phyloP scores from a whole-genome alignment of 1,140 invertebrate species.

The Papilio aristodemus region DNA sequence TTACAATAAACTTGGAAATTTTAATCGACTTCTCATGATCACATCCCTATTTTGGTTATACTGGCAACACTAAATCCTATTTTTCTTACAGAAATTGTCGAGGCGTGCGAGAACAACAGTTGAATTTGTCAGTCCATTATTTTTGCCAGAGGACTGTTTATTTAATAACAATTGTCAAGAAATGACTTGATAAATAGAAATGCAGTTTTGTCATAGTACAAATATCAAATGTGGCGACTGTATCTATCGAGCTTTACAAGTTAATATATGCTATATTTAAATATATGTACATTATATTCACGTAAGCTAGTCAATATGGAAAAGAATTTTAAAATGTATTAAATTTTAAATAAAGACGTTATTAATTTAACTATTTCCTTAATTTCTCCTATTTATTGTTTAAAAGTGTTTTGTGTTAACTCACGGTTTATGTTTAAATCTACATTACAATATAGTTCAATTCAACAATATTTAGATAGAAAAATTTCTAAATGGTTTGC shows the following conservation, averaged over 20 bases:
- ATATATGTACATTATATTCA: slow-evolving; percentile 12
- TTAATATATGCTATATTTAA: neutral
- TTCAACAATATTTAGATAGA: too few relatives aligned
- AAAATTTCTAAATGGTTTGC: too few relatives aligned
- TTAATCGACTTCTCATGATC: too few relatives aligned
- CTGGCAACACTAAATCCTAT: neutral
- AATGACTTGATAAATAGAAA: neutral
- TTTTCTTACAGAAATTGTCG: slow-evolving; percentile 60
- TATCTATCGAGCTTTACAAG: neutral
- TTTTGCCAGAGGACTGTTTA: slow-evolving; percentile 3
- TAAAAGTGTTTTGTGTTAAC: too few relatives aligned
- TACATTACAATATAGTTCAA: too few relatives aligned
- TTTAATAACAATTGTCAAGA: neutral
- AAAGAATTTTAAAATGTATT: slow-evolving; percentile 21
- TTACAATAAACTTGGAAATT: too few relatives aligned
- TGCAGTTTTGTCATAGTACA: neutral
- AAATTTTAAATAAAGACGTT: neutral
- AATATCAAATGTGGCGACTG: neutral
- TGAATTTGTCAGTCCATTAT: slow-evolving; percentile 4
- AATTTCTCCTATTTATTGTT: neutral
- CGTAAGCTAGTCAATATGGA: slow-evolving; percentile 28
- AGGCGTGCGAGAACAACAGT: slow-evolving; percentile 43
- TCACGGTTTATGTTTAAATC: too few relatives aligned
- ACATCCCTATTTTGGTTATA: too few relatives aligned
- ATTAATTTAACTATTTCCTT: neutral